Conservation (phyloP, 2,113 vertebrate genomes). For the Platichthys flesus region DNA sequence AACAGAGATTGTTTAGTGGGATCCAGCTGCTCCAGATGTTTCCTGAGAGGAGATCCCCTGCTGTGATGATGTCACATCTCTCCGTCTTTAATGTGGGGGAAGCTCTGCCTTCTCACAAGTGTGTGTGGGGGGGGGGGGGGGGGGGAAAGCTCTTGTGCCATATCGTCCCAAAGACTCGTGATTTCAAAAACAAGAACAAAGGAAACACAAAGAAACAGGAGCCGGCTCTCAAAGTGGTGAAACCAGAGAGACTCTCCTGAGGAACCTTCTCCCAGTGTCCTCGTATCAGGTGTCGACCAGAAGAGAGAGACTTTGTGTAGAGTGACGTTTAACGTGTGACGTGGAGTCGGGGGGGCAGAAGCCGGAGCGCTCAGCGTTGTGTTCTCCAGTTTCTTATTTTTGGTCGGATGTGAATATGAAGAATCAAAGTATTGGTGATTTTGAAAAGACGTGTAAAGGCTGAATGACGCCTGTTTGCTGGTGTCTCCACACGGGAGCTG, state of each 20-base stretch:
- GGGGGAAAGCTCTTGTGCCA: slow-evolving; percentile 59
- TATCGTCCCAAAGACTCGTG: slow-evolving; percentile 58
- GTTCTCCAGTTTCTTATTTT: slow-evolving; percentile 9
- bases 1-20: not conserved
- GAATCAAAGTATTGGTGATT: not conserved
- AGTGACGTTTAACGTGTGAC: slow-evolving; percentile 19
- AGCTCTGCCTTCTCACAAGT: slow-evolving; percentile 14
- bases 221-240: slow-evolving; percentile 31
- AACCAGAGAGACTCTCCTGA: slow-evolving; percentile 39
- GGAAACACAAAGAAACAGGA: slow-evolving; percentile 41
- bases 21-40: not conserved
- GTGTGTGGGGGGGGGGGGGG: no score
- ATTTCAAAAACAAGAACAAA: slow-evolving; percentile 32
- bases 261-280: slow-evolving; percentile 30
- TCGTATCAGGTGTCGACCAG: slow-evolving; percentile 5
- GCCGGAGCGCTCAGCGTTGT: slow-evolving; percentile 22
- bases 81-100: slow-evolving; percentile 36
- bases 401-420: not conserved
- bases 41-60: slow-evolving; percentile 2
- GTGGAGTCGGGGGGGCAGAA: slow-evolving; percentile 8
- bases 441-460: not conserved
- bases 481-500: slow-evolving; percentile 20
- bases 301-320: not conserved
- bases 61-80: slow-evolving; percentile 47
- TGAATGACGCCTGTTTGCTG: slow-evolving; percentile 5